These are phyloP conservation scores for Mustela nigripes DNA, from an alignment of 2,113 vertebrate species.

Conservation along the genomic window DNA sequence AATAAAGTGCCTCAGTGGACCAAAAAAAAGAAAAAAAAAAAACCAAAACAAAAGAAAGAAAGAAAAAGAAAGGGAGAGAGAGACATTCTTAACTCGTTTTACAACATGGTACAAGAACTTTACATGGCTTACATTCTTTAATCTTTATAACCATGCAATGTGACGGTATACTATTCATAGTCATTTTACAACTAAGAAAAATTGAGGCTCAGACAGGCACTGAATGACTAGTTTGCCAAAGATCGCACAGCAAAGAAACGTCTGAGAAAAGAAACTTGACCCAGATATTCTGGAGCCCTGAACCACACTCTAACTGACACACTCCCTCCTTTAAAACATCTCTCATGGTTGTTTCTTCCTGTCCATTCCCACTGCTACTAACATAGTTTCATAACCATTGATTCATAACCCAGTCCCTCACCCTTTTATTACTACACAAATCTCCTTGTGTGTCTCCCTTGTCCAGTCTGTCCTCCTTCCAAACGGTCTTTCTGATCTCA, in stretches of 20 bases:
- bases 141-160: background rate
- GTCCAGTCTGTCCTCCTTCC: background rate
- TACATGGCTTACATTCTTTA: background rate
- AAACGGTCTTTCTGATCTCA: background rate
- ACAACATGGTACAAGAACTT: background rate
- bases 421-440: background rate
- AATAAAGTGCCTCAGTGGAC: background rate
- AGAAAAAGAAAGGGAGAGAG: background rate
- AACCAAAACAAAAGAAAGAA: too few relatives aligned
- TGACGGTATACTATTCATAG: background rate
- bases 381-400: background rate
- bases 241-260: background rate
- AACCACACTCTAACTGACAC: background rate
- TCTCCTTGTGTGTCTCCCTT: background rate
- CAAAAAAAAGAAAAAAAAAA: background rate
- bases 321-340: background rate
- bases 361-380: background rate
- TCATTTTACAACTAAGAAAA: constrained; percentile 19
- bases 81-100: background rate
- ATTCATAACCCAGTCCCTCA: background rate
- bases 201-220: background rate
- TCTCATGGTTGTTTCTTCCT: background rate
- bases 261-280: background rate
- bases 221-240: background rate
- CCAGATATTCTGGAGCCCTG: background rate